Conservation (phyloP, 2,113 vertebrate species). For the Ifrita kowaldi region DNA sequence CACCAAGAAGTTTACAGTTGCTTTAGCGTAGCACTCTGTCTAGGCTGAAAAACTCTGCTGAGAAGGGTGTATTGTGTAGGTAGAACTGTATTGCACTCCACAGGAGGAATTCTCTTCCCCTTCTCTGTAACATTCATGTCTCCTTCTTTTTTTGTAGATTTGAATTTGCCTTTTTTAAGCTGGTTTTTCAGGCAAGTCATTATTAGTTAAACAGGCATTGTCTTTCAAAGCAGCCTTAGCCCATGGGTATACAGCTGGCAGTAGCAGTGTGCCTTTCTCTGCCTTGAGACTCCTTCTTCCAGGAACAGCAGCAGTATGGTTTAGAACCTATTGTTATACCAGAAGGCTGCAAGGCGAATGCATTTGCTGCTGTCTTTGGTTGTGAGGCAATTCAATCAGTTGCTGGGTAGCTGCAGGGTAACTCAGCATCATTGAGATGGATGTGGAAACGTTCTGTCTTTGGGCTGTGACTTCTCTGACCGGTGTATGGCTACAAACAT, state of each 20-base stretch:
- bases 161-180: background rate
- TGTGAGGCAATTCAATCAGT: background rate
- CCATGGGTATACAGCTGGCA: background rate
- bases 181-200: background rate
- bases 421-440: background rate
- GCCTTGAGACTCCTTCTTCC: background rate
- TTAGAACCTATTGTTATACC: background rate
- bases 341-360: background rate
- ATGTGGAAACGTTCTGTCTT: background rate
- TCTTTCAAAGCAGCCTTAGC: background rate
- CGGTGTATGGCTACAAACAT: background rate
- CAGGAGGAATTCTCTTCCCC: background rate
- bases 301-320: slow-evolving; percentile 2
- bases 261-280: background rate
- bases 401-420: background rate
- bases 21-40: background rate
- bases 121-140: background rate
- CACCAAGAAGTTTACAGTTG: background rate
- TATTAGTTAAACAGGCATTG: background rate
- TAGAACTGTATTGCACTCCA: background rate
- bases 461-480: background rate
- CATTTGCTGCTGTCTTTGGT: background rate
- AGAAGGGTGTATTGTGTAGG: background rate
- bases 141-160: background rate
- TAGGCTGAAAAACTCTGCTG: background rate